Base-by-base conservation (phyloP, 2,797 vertebrate genomes). In the Acipenser oxyrinchus region DNA sequence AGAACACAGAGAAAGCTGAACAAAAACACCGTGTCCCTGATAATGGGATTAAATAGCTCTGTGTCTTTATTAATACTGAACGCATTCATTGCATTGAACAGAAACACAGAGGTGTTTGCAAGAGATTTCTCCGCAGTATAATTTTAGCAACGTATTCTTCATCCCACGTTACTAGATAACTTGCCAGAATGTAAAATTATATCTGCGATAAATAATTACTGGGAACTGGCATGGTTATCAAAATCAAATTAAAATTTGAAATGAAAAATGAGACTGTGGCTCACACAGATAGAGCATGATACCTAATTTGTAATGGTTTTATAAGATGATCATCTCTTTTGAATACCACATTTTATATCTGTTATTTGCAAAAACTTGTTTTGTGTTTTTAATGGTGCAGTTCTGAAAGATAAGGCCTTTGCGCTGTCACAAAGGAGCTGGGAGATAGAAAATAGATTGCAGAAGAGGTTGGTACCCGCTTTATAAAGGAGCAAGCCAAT, bases 161-260 rank as follows among this genome's bases (percentile, higher is more conserved):
- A 79, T 77, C 73, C 72, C 69, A 65, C 57, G 50, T 71, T 73
- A 71, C 68, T 51, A 69, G 71, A 83, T 81, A 83, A 82, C 77
- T 60, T 78, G 79, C 79, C 78, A 78, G 81, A 81, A 37, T 37
- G 37, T 37, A 37, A 37, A 81, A 87, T 84, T 82, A 79, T 65
- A 77, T 79, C 66, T 77, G 79, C 78, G 73, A 82, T 84, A 84
- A 82, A 82, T 85, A 84, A 85, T 80, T 82, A 76, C 75, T 74
- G 69, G 71, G 80, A 79, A 70, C 70, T 50, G 66, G 68, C 65
- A 67, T 82, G 82, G 80, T 64, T 51, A 69, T 69, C 68, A 67
- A 71, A 52, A 71, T 60, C 65, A 49, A 51, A 58, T 59, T 53
- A 70, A 70, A 66, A 15, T 66, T 10, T 63, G n/a, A 70, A 73